A percentile compares a stretch with the other conserved stretches of the same genome.
These are phyloP conservation scores for Sesia apiformis DNA, from an alignment of 2,888 invertebrate genomes.

Conservation along the genomic window DNA sequence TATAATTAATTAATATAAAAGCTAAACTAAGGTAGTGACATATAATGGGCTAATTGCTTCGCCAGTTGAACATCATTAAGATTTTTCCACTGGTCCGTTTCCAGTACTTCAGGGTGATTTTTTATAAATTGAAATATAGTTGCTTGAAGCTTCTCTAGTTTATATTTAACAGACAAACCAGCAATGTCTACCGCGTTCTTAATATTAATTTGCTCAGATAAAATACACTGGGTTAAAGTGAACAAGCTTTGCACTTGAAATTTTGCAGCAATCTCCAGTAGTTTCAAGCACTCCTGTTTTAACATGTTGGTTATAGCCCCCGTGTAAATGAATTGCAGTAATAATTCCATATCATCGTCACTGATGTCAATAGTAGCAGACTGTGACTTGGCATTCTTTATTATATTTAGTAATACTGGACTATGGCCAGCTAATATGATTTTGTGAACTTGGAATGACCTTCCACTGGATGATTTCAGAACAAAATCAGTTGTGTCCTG, in stretches of 20 bases:
- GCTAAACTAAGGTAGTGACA: conserved; percentile 4
- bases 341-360: conserved; percentile 41
- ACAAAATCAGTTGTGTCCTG: conserved; percentile 39
- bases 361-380: conserved; percentile 28
- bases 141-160: conserved; percentile 28
- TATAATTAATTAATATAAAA: no score
- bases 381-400: conserved; percentile 23
- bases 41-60: conserved; percentile 36
- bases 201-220: conserved; percentile 34
- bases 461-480: conserved; percentile 31
- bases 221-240: conserved; percentile 27
- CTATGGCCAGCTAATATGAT: conserved; percentile 48
- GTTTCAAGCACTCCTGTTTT: conserved; percentile 31
- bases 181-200: conserved; percentile 48
- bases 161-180: conserved; percentile 40
- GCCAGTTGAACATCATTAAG: conserved; percentile 44
- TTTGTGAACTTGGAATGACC: conserved; percentile 39
- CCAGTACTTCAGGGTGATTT: conserved; percentile 35
- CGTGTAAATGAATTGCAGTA: conserved; percentile 48
- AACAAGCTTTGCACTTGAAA: conserved; percentile 36
- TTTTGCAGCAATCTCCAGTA: conserved; percentile 37
- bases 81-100: conserved; percentile 40
- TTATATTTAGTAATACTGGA: conserved; percentile 29
- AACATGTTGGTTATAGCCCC: conserved; percentile 38
- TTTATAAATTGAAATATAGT: conserved; percentile 42